Conservation (phyloP, 1,140 invertebrate species). For the Coboldia fuscipes region DNA sequence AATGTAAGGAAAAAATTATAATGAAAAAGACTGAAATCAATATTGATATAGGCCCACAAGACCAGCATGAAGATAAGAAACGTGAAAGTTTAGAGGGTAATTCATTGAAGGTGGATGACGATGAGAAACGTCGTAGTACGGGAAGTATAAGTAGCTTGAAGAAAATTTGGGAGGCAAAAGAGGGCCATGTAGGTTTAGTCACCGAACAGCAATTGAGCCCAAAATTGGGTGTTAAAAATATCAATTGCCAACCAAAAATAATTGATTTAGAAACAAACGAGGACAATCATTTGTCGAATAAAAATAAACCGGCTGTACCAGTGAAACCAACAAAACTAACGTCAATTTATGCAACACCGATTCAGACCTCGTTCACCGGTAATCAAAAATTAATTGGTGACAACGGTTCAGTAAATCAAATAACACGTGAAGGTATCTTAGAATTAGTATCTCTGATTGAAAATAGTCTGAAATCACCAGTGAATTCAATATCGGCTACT, state of each 20-base stretch:
- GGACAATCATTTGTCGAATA: constrained; percentile 6
- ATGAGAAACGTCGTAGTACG: constrained; percentile 75
- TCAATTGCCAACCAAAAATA: constrained; percentile 12
- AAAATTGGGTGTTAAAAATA: constrained; percentile 29
- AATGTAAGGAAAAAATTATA: background rate
- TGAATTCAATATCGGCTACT: constrained; percentile 32
- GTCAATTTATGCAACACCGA: constrained; percentile 32
- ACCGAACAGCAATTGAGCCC: constrained; percentile 34
- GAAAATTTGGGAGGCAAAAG: constrained; percentile 72
- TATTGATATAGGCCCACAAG: constrained; percentile 11
- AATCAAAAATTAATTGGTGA: constrained; percentile 6
- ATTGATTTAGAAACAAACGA: constrained; percentile 1
- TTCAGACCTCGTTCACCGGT: constrained; percentile 10
- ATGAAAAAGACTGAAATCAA: constrained; percentile 23
- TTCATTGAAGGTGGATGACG: constrained; percentile 31
- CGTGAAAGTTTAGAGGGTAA: constrained; percentile 19
- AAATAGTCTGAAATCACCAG: constrained; percentile 36
- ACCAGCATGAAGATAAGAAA: constrained; percentile 11
- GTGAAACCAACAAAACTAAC: constrained; percentile 30
- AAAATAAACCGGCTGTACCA: constrained; percentile 26
- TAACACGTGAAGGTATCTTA: constrained; percentile 38
- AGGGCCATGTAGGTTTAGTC: constrained; percentile 21
- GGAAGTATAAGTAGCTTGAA: constrained; percentile 84
- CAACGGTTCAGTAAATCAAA: constrained; percentile 14
- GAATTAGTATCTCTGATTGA: constrained; percentile 47